A percentile compares a stretch with the other conserved stretches of the same genome.
Evolutionary conservation across 2,113 vertebrate species (phyloP).

Genomic region (Jacana jacana): DNA sequence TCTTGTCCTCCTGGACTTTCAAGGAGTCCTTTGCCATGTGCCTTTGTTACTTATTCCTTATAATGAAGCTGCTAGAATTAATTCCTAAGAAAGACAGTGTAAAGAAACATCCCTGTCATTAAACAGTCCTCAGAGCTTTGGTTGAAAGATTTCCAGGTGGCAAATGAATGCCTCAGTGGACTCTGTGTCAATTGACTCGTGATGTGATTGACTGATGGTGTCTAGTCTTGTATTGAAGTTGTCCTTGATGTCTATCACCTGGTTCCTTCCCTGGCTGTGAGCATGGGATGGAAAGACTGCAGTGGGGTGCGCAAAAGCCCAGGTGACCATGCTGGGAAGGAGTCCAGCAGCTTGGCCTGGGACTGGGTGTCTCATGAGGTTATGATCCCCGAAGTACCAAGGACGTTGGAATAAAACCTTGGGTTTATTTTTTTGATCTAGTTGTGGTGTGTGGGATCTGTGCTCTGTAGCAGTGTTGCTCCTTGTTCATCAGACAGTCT

Average conservation of each 20-base stretch:
- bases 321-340: background rate
- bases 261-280: background rate
- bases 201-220: background rate
- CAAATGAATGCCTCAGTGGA: background rate
- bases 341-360: background rate
- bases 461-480: background rate
- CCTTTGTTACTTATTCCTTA: constrained; percentile 20
- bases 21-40: background rate
- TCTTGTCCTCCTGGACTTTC: background rate
- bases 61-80: constrained; percentile 17
- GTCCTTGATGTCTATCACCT: background rate
- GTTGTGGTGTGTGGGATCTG: background rate
- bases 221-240: background rate
- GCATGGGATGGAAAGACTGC: background rate
- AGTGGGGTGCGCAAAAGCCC: background rate
- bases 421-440: background rate
- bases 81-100: background rate
- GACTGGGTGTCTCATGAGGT: background rate
- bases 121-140: background rate
- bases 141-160: constrained; percentile 1
- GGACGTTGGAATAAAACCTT: background rate
- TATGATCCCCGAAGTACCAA: background rate
- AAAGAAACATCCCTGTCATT: constrained; percentile 19
- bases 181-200: background rate
- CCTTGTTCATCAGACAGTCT: background rate